Base-by-base conservation (phyloP, 2,888 invertebrate genomes). In the Drosophila dives region DNA sequence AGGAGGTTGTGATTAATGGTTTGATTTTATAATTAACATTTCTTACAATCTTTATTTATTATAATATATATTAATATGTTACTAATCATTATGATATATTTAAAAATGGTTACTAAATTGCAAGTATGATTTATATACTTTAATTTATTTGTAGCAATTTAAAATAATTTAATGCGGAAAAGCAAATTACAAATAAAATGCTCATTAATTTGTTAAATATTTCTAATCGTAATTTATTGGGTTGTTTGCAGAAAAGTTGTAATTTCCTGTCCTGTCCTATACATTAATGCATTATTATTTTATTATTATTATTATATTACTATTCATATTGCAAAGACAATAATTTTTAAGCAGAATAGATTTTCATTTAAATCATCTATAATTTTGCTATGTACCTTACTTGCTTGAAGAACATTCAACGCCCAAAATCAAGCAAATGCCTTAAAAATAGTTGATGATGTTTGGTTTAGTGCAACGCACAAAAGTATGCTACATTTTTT, bases 401-500 rank as follows among this genome's bases (percentile, higher is more conserved):
- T 15, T 15, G 1, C 2, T 23, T 29, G 29, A 42, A 7, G 4
- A 17, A 8, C 11, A 36, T 54, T 6, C 7, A 11, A 26, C 20
- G 40, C 29, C 20, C 5, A 23, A 40, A 40, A 36, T 40, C 26
- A n/a, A 32, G 32, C 50, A 42, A 20, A 32, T 20, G 29, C 33
- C 20, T 48, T 11, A 49, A 40, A 53, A 49, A 42, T 45, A 8
- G n/a, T 26, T 20, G 11, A 34, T 15, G 8, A 20, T 7, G n/a
- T n/a, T 34, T 29, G n/a, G 23, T 55, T 53, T 36, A 2, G 2
- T 5, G 20, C 0, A 17, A 26, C 33, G 20, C 33, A 40, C 1
- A 33, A 53, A 53, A 23, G 33, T 55, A 26, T 51, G 48, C 36
- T 34, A 29, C 40, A 42, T 40, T 34, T 40, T 45, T 53, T 12